Base-by-base conservation (phyloP, 1,140 invertebrate species). In the Dendroctonus ponderosae region DNA sequence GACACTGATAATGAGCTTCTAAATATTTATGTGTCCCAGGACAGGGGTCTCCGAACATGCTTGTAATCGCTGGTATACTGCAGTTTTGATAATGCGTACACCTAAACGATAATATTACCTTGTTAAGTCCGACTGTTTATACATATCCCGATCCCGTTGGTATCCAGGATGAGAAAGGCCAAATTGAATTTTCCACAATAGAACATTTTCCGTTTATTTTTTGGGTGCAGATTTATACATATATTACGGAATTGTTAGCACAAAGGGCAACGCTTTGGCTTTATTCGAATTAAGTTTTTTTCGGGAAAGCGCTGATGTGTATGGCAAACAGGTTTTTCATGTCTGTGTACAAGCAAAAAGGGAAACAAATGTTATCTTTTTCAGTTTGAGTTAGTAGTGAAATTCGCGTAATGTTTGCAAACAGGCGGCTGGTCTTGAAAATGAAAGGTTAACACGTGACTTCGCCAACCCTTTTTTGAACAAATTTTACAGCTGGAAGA, bases 1-100 rank as follows among this genome's bases (percentile, higher is more conserved):
- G 85, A 83, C 95, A 97, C 77, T 93, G 90, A 82, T 96, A 97
- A 80, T 97, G 94, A 44, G 94, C 94, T 84, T 98, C 95, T 53
- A 97, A 84, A 82, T 97, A 98, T 81, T 98, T 98, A 72, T 91
- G 85, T 43, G 96, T 98, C 68, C 90, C 93, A 26, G 91, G 90
- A 82, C 96, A 98, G 44, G 94, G 94, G 82, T 96, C 94, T 41
- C 92, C 93, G 78, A 97, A 97, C 81, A 93, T 91, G 75, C 84
- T 86, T 56, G 91, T 94, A 72, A 91, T 92, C 11, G 94, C 94
- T 71, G 89, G 80, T 74, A 97, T 91, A 80, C 91, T 93, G 85
- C 95, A 97, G 81, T 92, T 95, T 79, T 91, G 90, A 78, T 95
- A 88, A 79, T 92, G 87, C 77, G 88, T 91, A 81, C 93, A 96